Base-by-base conservation (phyloP, 1,140 invertebrate genomes). In the Pteromalus puparum region DNA sequence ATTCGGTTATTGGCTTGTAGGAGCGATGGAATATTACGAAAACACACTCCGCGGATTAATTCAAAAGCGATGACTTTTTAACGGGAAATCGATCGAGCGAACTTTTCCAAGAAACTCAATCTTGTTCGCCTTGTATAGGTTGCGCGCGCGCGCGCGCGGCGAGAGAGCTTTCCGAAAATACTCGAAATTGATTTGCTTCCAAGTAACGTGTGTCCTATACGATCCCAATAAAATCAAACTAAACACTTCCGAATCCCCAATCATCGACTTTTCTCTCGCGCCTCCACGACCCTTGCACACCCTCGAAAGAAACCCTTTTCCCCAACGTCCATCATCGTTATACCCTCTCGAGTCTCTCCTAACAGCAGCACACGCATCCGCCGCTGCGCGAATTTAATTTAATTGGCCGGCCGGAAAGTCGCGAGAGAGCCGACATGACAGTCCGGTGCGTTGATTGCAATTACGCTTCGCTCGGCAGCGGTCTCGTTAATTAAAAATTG, bases 371-470 rank as follows among this genome's bases (percentile, higher is more conserved):
- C 26, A 72, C 30, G 12, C 75, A 85, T 87, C 34, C 81, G 82
- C 77, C 77, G 76, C 34, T 78, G 87, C 86, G 86, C 86, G 87
- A 90, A 88, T 88, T 90, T 88, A 89, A 90, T 90, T 88, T 88
- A 88, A 89, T 89, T 89, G 86, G 87, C 87, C 82, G 75, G 42
- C 34, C 79, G 78, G 75, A 86, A 87, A 88, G 87, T 87, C 76
- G 81, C 53, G 53, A 81, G 24, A 73, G 70, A 28, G 46, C 38
- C 42, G 26, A 79, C 74, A 72, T 82, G 84, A 77, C 84, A 82
- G 65, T 82, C 80, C 67, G 75, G 28, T 79, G 80, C 84, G 80
- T 82, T 85, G 84, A 85, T 82, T 85, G 84, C 80, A 85, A 85
- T 82, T 81, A 81, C 79, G 77, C 13, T 26, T 18, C 24, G 24